Evolutionary conservation across 1,140 invertebrate species (phyloP), one percentile per base, ranked within the genome.

Genomic region (Lasioglossum albipes): DNA sequence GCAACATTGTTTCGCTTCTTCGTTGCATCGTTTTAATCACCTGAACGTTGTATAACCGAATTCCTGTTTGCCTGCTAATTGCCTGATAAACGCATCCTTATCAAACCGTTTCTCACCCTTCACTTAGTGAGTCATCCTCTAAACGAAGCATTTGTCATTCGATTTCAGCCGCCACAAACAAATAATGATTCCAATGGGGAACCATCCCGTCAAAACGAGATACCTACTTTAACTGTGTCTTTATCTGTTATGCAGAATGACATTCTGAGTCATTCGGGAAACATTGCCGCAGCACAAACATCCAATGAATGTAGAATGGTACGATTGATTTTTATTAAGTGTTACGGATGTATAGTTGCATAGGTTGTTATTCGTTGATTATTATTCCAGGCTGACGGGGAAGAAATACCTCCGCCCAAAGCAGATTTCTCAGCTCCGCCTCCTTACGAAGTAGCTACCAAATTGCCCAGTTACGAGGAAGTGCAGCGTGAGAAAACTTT

Each of bases 401-500:
- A 95, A 77, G 95, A 95, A 72, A 94, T 97, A 84, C 96, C 96
- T 66, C 96, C 96, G 13, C 96, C 97, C 1, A 96, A 96, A 88
- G 94, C 95, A 22, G 97, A 97, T 88, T 97, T 97, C 91, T 96
- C 96, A 69, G 97, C 97, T 68, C 97, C 97, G 41, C 97, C 97
- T 7, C 96, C 97, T 2, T 98, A 98, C 90, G 96, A 96, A 90
- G 95, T 97, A 12, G 95, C 95, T 41, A 96, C 96, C 16, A 97
- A 97, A 93, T 93, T 98, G 88, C 97, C 97, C 36, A 97, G 97
- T 59, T 98, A 98, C 93, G 97, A 98, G 91, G 97, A 98, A 92
- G 97, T 98, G 65, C 97, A 98, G 90, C 94, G 96, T 83, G 96
- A 97, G 89, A 97, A 98, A 89, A 95, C 95, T 83, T 93, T 97